Percentiles rank a stretch among this genome's conserved stretches.
Conservation (phyloP, 2,888 invertebrate genomes). For the Sesia apiformis region DNA sequence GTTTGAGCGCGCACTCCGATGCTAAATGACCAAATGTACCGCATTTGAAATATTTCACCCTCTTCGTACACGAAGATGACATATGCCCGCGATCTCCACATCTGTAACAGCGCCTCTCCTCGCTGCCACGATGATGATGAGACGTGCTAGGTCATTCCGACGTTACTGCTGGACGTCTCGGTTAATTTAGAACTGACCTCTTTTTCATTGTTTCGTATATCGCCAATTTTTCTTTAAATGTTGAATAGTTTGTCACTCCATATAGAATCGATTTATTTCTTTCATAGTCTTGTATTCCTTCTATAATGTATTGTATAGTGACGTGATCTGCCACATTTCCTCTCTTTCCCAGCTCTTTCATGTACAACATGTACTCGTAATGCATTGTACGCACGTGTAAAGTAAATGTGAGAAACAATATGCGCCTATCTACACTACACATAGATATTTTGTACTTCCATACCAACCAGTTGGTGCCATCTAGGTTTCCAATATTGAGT, state of each 20-base stretch:
- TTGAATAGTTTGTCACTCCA: slow-evolving; percentile 11
- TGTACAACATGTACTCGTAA: slow-evolving; percentile 12
- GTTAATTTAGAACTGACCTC: background rate
- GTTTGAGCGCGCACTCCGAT: background rate
- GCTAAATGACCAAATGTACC: slow-evolving; percentile 9
- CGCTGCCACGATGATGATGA: slow-evolving; percentile 10
- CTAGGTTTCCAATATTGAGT: too few species aligned
- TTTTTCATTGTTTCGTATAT: background rate
- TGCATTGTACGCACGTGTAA: too few species aligned
- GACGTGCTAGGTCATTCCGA: background rate
- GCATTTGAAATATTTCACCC: slow-evolving; percentile 10
- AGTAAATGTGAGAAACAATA: too few species aligned
- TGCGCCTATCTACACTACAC: too few species aligned
- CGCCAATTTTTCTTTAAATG: slow-evolving; percentile 1
- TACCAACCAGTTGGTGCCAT: too few species aligned
- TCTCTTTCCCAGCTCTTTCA: slow-evolving; percentile 16
- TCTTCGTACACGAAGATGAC: slow-evolving; percentile 2
- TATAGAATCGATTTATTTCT: slow-evolving; percentile 15
- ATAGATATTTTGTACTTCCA: too few species aligned
- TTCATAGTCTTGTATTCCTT: slow-evolving; percentile 13
- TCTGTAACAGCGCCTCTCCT: slow-evolving; percentile 5
- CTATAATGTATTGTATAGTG: slow-evolving; percentile 15
- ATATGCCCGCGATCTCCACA: slow-evolving; percentile 8
- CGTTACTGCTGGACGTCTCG: background rate
- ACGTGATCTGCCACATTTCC: slow-evolving; percentile 16